Evolutionary conservation across 2,888 invertebrate genomes (phyloP).

Genomic region (Hirtodrosophila confusa): DNA sequence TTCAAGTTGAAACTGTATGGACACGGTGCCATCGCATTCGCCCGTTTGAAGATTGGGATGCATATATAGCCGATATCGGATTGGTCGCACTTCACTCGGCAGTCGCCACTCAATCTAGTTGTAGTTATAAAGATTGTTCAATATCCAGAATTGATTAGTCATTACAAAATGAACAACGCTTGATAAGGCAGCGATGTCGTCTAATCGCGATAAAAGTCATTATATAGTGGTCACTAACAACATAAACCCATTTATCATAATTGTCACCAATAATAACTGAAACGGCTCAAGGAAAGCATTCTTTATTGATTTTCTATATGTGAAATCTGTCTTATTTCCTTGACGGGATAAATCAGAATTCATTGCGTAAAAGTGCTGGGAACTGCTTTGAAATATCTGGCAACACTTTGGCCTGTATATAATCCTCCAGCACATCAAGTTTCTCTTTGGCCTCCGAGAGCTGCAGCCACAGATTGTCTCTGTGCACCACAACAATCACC

Average conservation of each 20-base stretch:
- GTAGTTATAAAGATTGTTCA: conserved; percentile 48
- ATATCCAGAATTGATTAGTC: conserved; percentile 47
- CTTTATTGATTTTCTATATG: background rate
- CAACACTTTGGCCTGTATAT: conserved; percentile 42
- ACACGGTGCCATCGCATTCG: conserved; percentile 72
- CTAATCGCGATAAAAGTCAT: conserved; percentile 6
- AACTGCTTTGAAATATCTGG: background rate
- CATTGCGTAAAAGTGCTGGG: conserved; percentile 1
- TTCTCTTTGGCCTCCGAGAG: conserved; percentile 65
- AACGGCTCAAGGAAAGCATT: background rate
- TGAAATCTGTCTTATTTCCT: background rate
- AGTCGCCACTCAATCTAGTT: conserved; percentile 77
- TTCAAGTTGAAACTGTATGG: conserved; percentile 75
- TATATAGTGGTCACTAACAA: conserved; percentile 21
- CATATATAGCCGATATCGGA: conserved; percentile 73
- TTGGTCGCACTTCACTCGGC: conserved; percentile 70
- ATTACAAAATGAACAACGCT: background rate
- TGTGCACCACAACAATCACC: conserved; percentile 66
- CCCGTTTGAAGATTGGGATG: conserved; percentile 70
- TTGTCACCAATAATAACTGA: conserved; percentile 1
- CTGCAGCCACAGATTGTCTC: conserved; percentile 55
- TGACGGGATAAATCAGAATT: background rate
- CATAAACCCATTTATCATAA: background rate
- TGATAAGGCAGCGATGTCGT: conserved; percentile 19
- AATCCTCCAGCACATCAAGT: conserved; percentile 68